Conservation (phyloP, 2,888 invertebrate species). For the Cephus nigrinus region DNA sequence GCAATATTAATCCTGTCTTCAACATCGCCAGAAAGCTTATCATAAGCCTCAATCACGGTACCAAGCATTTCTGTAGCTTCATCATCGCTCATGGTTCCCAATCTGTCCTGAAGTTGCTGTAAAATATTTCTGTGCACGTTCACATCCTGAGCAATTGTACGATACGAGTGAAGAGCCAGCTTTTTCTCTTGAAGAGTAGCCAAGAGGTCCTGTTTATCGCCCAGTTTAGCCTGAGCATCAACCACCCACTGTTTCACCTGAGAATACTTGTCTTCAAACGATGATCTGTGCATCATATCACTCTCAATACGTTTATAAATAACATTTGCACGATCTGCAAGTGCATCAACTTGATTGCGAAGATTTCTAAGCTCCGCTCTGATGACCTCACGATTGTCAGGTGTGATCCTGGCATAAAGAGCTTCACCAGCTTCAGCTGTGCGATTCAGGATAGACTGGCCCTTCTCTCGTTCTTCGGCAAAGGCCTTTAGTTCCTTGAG, state of each 20-base stretch:
- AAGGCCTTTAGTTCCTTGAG: constrained; percentile 81
- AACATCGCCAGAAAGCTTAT: constrained; percentile 75
- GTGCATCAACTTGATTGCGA: constrained; percentile 84
- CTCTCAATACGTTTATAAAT: constrained; percentile 90
- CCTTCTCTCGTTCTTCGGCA: constrained; percentile 80
- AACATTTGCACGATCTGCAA: constrained; percentile 85
- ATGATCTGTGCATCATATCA: constrained; percentile 88
- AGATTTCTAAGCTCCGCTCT: constrained; percentile 84
- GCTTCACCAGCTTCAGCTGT: constrained; percentile 90
- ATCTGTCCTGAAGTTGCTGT: constrained; percentile 85
- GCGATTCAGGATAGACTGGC: constrained; percentile 80
- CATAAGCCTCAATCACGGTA: constrained; percentile 80
- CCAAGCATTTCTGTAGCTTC: constrained; percentile 81
- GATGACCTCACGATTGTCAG: constrained; percentile 87
- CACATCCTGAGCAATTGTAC: constrained; percentile 86
- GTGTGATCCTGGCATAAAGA: constrained; percentile 86
- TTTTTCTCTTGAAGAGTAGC: constrained; percentile 91
- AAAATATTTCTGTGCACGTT: constrained; percentile 86
- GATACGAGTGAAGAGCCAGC: constrained; percentile 83
- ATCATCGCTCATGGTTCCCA: constrained; percentile 81
- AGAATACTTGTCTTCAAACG: constrained; percentile 91
- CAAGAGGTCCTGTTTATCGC: constrained; percentile 78
- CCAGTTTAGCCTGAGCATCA: constrained; percentile 81
- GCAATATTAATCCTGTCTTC: constrained; percentile 74
- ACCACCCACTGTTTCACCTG: constrained; percentile 90